phyloP scores from a whole-genome alignment of 1,140 invertebrate species.

The Cyclina sinensis region DNA sequence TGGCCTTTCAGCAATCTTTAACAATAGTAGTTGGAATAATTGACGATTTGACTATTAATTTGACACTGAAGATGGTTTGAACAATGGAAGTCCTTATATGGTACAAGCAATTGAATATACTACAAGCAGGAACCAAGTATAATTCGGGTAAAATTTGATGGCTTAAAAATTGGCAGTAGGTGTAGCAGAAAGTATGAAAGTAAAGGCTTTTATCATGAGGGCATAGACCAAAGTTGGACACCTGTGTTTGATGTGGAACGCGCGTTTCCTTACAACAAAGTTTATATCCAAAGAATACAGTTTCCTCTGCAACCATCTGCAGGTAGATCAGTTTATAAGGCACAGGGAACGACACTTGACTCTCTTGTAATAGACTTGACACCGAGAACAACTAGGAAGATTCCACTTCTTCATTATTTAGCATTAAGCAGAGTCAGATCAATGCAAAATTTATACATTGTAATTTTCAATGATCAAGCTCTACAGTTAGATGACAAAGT shows the following conservation, averaged over 20 bases:
- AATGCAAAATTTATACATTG: too few relatives aligned
- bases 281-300: constrained; percentile 32
- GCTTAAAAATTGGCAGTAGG: too few relatives aligned
- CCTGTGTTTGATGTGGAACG: constrained; percentile 45
- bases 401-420: background rate
- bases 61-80: too few relatives aligned
- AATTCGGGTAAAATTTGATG: too few relatives aligned
- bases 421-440: constrained; percentile 30
- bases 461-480: too few relatives aligned
- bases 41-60: too few relatives aligned
- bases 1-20: too few relatives aligned
- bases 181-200: constrained; percentile 20
- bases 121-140: too few relatives aligned
- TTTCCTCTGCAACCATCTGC: constrained; percentile 51
- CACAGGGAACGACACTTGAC: constrained; percentile 44
- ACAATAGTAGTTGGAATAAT: too few relatives aligned
- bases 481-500: too few relatives aligned
- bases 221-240: constrained; percentile 37
- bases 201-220: constrained; percentile 19
- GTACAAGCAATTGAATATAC: too few relatives aligned
- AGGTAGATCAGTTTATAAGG: constrained; percentile 33
- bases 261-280: background rate
- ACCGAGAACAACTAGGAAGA: background rate
- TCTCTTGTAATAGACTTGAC: constrained; percentile 8
- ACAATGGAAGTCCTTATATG: too few relatives aligned